phyloP scores from a whole-genome alignment of 2,113 vertebrate genomes.

The Clupea harengus region DNA sequence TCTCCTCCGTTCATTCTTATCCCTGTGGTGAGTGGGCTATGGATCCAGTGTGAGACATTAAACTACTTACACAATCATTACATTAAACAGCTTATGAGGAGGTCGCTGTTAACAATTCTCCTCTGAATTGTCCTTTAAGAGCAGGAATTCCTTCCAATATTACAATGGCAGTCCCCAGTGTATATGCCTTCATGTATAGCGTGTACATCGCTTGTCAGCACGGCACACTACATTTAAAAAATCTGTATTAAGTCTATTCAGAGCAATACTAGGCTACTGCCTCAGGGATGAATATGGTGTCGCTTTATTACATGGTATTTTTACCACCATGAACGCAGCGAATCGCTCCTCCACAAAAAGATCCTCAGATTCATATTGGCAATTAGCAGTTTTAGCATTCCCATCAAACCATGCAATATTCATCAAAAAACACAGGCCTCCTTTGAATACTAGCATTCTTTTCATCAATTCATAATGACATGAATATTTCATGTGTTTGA shows the following conservation, averaged over 20 bases:
- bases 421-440: background rate
- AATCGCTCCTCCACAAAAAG: background rate
- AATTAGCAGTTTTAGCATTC: background rate
- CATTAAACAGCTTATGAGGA: too few relatives aligned
- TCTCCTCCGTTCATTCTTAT: background rate
- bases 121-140: too few relatives aligned
- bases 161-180: background rate
- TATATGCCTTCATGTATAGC: background rate
- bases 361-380: background rate
- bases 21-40: background rate
- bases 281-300: background rate
- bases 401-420: background rate
- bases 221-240: too few relatives aligned
- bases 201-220: background rate
- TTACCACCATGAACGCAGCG: background rate
- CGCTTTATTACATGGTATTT: background rate
- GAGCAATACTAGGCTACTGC: background rate
- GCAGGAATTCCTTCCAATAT: background rate
- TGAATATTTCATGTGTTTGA: conserved; percentile 10
- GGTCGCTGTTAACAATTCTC: too few relatives aligned
- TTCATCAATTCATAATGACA: background rate
- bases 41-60: background rate
- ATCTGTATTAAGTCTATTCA: background rate
- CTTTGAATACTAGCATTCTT: background rate
- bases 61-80: background rate